Base-by-base conservation (phyloP, 2,113 vertebrate species). In the Hylia prasina region DNA sequence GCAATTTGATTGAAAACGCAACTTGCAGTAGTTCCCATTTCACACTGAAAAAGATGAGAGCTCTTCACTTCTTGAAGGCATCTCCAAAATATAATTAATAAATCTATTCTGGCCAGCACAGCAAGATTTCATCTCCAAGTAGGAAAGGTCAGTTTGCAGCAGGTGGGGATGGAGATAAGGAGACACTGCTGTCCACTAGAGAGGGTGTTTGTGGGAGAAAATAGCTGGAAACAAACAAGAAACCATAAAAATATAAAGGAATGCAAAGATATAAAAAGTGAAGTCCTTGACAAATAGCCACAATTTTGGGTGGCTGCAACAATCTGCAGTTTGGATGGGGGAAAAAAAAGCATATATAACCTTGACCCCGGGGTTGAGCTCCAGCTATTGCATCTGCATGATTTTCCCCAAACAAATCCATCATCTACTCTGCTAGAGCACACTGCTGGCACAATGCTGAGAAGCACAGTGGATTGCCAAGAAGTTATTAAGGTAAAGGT, bases 111-210 rank as follows among this genome's bases (percentile, higher is more conserved):
- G 86, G 24, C n/a, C 48, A 92, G 70, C 70, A 91, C 63, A 83
- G 66, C 14, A 56, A 80, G 81, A 94, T 93, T 91, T 91, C 85
- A 97, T 97, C 73, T 94, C 42, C 56, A 82, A 69, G 69, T n/a
- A 89, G 51, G 65, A 96, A 87, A 93, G 73, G 66, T 86, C 81
- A 87, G 54, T 73, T 95, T 93, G 91, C 14, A 91, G 75, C 71
- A 94, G 75, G 69, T 87, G 63, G 35, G 13, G 53, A 87, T 1
- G 9, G 68, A 93, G 75, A 94, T 82, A 94, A 93, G 69, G n/a
- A 94, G 22, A 80, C 58, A 68, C 15, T 11, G 58, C 39, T 82
- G 35, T 22, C 0, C 1, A 50, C 45, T 93, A 57, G 27, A 45
- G 53, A 92, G 33, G 23, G 33, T 83, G n/a, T 78, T 70, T 78